These are phyloP conservation scores for Patiria miniata DNA, from an alignment of 35 echinoderm and acorn worm species.

Conservation along the genomic window DNA sequence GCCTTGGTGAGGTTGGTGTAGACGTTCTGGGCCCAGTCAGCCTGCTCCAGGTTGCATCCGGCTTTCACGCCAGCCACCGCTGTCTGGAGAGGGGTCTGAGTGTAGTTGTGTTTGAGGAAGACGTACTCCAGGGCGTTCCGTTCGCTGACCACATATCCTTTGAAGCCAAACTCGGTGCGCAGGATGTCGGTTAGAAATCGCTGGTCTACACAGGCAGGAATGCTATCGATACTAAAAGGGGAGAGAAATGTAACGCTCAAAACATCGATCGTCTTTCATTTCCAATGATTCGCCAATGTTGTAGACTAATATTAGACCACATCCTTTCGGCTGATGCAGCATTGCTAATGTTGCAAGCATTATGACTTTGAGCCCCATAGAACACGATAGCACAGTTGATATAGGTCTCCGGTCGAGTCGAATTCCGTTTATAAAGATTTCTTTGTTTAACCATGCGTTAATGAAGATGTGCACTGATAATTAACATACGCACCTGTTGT, in stretches of 20 bases:
- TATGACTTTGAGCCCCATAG: too few species aligned
- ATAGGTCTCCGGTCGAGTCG: too few species aligned
- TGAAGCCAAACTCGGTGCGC: conserved; percentile 80
- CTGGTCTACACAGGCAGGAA: conserved; percentile 88
- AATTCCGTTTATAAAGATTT: too few species aligned
- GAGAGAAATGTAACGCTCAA: background rate
- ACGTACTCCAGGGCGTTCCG: conserved; percentile 74
- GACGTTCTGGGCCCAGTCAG: conserved; percentile 30
- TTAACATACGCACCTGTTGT: conserved; percentile 76
- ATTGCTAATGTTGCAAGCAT: too few species aligned
- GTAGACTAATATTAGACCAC: background rate
- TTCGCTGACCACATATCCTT: conserved; percentile 92
- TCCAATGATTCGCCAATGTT: background rate
- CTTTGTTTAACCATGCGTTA: too few species aligned
- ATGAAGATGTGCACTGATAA: background rate
- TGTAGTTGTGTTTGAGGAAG: conserved; percentile 67
- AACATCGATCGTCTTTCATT: background rate
- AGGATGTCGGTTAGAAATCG: conserved; percentile 80
- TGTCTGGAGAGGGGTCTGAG: conserved; percentile 62
- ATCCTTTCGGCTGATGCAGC: background rate
- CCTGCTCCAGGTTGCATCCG: conserved; percentile 86
- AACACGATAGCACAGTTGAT: too few species aligned
- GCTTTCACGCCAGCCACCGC: conserved; percentile 59
- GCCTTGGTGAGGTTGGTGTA: conserved; percentile 68
- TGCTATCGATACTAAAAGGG: conserved; percentile 78